Conservation (phyloP, 1,140 invertebrate genomes). For the Xylocopa sonorina region DNA sequence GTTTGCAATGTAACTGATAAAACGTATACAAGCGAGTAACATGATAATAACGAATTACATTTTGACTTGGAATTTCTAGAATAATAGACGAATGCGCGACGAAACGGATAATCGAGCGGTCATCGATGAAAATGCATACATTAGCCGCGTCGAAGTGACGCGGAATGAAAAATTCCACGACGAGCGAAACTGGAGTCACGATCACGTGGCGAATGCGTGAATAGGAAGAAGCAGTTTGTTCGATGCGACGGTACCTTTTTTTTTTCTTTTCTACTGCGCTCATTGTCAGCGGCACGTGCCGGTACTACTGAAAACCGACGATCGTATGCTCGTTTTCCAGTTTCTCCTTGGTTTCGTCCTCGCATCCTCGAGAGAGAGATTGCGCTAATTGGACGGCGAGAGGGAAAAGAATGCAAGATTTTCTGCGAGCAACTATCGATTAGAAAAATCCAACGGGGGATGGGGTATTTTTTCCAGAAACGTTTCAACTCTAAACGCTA, state of each 20-base stretch:
- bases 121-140: too few species aligned
- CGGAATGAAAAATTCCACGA: neutral
- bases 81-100: too few species aligned
- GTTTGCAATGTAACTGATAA: neutral
- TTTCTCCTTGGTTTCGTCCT: constrained; percentile 11
- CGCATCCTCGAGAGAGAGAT: neutral
- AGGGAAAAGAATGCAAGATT: neutral
- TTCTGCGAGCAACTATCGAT: neutral
- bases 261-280: constrained; percentile 1
- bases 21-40: neutral
- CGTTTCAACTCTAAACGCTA: too few species aligned
- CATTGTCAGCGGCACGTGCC: constrained; percentile 21
- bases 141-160: neutral
- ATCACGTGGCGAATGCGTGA: constrained; percentile 24
- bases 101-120: too few species aligned
- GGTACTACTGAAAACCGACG: constrained; percentile 13
- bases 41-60: too few species aligned
- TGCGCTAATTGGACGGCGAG: constrained; percentile 8
- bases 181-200: neutral
- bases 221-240: constrained; percentile 5
- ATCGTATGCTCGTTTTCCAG: constrained; percentile 13
- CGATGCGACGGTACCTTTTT: neutral
- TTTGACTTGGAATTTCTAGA: neutral
- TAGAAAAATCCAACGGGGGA: neutral
- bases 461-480: neutral